Percentiles rank a stretch among this genome's conserved stretches.
phyloP scores from a whole-genome alignment of 2,888 invertebrate genomes.

The Trichacis sp. region DNA sequence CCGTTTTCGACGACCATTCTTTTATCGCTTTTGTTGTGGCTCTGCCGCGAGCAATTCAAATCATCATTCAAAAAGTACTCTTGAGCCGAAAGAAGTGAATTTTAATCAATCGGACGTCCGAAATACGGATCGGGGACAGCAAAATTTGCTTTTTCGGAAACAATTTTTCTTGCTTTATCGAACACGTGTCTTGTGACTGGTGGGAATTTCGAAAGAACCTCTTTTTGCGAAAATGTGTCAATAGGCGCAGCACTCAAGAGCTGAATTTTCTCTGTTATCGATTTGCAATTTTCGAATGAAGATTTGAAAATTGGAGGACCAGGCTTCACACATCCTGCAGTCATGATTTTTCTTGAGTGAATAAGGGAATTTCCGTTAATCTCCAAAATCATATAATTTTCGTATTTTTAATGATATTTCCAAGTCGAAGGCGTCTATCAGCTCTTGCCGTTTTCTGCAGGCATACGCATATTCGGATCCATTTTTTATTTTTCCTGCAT shows the following conservation, averaged over 20 bases:
- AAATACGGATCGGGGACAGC: not conserved
- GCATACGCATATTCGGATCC: constrained; percentile 1
- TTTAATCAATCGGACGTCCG: not conserved
- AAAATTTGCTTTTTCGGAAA: too few species aligned
- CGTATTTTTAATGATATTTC: not conserved
- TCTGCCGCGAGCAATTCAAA: constrained; percentile 12
- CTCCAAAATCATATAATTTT: not conserved
- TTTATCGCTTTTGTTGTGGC: constrained; percentile 5
- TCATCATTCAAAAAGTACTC: constrained; percentile 5
- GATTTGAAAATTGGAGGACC: too few species aligned
- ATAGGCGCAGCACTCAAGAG: too few species aligned
- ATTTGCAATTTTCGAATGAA: too few species aligned
- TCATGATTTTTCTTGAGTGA: too few species aligned
- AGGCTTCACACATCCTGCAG: too few species aligned
- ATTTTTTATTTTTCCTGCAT: not conserved
- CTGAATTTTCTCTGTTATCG: too few species aligned
- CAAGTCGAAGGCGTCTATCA: not conserved
- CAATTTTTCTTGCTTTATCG: too few species aligned
- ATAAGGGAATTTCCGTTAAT: too few species aligned
- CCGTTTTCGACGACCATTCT: not conserved
- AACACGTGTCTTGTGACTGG: too few species aligned
- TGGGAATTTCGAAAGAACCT: too few species aligned
- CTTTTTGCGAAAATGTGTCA: too few species aligned
- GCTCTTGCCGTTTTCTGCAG: not conserved
- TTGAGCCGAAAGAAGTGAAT: not conserved